Base-by-base conservation (phyloP, 2,888 invertebrate species). In the Sarcophaga variegata region DNA sequence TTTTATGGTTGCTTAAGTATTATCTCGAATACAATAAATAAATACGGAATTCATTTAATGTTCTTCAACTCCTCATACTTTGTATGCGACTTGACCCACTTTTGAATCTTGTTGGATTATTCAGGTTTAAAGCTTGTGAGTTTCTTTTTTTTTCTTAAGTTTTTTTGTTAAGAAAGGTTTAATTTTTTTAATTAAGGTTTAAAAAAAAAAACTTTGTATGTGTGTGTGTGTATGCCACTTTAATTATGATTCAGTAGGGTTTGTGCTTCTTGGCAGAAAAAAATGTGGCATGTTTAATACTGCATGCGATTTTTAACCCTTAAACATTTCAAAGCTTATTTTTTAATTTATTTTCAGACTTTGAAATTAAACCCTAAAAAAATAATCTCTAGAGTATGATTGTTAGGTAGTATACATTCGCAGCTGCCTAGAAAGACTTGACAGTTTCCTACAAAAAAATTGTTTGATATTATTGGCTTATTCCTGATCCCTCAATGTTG, bases 71-170 rank as follows among this genome's bases (percentile, higher is more conserved):
- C 37, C 37, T n/a, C 2, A 66, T 22, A 77, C 77, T 77, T 77
- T 82, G 70, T 78, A 60, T 47, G 27, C 4, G 8, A 4, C 12
- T 60, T 83, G 83, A 83, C 83, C 83, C 72, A 83, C 66, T 83
- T 83, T 37, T 54, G 54, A 60, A 71, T 54, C 54, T 17, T 54
- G 47, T 60, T 76, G 47, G 14, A 3, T 81, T 62, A 25, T 25
- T 60, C 22, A 54, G 62, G 22, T 81, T 74, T 47, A 47, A 59
- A 67, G 10, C 27, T 66, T 25, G 20, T 22, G n/a, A 25, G 49
- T 49, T 63, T 3, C 47, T 11, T 10, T 64, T 37, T 37, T 72
- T n/a, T 72, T 72, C 47, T 37, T 37, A 25, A 25, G 37, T 64
- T 45, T 70, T 22, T 60, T 2, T 49, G 49, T 70, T 71, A 62